Conservation (phyloP, 2,888 invertebrate species). For the Nephrocerus scutellatus region DNA sequence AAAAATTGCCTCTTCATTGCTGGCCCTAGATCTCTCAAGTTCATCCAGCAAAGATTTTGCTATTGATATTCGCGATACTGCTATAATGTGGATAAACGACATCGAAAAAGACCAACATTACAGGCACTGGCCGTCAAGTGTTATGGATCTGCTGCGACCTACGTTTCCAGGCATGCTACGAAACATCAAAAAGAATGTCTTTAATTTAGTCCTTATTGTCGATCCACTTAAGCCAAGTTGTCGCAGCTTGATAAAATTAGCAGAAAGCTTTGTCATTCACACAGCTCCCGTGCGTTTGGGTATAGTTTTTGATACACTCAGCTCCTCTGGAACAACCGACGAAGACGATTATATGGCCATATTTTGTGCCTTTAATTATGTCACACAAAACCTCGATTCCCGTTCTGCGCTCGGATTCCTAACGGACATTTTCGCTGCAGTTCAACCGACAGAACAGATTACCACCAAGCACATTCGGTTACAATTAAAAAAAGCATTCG, state of each 20-base stretch:
- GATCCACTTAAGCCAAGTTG: conserved; percentile 70
- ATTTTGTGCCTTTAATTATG: conserved; percentile 83
- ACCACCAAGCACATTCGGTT: conserved; percentile 63
- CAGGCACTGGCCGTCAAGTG: conserved; percentile 78
- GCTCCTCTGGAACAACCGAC: conserved; percentile 55
- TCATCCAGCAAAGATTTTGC: conserved; percentile 70
- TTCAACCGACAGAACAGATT: conserved; percentile 51
- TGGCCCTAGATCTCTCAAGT: conserved; percentile 64
- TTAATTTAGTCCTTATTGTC: conserved; percentile 77
- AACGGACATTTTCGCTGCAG: conserved; percentile 60
- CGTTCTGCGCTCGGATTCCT: conserved; percentile 77
- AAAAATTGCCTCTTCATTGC: conserved; percentile 46
- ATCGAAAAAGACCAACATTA: conserved; percentile 87
- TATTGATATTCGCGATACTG: conserved; percentile 87
- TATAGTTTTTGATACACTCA: conserved; percentile 62
- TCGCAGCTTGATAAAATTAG: conserved; percentile 70
- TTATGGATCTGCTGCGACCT: conserved; percentile 87
- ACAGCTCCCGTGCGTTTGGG: conserved; percentile 87
- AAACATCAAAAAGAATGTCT: conserved; percentile 77
- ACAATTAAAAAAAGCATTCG: conserved; percentile 54
- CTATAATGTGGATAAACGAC: conserved; percentile 92
- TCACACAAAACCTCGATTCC: conserved; percentile 68
- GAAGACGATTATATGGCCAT: conserved; percentile 71
- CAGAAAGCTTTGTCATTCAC: conserved; percentile 86
- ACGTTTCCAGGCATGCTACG: conserved; percentile 97